Evolutionary conservation across 2,113 vertebrate genomes (phyloP).

Genomic region (Erpornis zantholeuca): DNA sequence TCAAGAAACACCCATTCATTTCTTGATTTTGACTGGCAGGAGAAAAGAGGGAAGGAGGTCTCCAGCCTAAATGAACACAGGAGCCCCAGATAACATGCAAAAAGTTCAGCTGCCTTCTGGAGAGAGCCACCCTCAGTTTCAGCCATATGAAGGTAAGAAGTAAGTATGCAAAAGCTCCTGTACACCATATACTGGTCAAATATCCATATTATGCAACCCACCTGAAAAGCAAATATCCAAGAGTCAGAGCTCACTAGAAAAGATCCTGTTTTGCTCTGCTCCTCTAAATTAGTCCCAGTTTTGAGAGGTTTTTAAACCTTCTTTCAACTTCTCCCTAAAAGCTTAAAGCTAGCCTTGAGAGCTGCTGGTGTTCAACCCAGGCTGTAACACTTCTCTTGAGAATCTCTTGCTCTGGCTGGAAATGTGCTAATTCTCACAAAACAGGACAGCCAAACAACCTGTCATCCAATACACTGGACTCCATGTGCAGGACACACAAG

Average conservation of each 20-base stretch:
- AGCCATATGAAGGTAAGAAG: not conserved
- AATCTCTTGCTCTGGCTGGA: not conserved
- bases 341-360: not conserved
- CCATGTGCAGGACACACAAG: rapidly evolving
- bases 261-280: not conserved
- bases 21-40: not conserved
- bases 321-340: not conserved
- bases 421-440: not conserved
- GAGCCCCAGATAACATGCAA: not conserved
- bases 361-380: not conserved
- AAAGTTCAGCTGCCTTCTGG: not conserved
- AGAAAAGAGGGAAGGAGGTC: not conserved
- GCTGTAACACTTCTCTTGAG: not conserved
- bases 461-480: not conserved
- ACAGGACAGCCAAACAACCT: not conserved
- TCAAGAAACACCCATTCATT: not conserved
- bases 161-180: not conserved
- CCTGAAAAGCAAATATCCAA: not conserved
- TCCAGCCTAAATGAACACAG: not conserved
- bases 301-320: not conserved
- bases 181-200: not conserved
- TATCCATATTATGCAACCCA: not conserved
- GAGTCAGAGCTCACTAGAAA: not conserved
- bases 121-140: not conserved
- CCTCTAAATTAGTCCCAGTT: not conserved